Base-by-base conservation (phyloP, 2,888 invertebrate genomes). In the Mythimna lalbum region DNA sequence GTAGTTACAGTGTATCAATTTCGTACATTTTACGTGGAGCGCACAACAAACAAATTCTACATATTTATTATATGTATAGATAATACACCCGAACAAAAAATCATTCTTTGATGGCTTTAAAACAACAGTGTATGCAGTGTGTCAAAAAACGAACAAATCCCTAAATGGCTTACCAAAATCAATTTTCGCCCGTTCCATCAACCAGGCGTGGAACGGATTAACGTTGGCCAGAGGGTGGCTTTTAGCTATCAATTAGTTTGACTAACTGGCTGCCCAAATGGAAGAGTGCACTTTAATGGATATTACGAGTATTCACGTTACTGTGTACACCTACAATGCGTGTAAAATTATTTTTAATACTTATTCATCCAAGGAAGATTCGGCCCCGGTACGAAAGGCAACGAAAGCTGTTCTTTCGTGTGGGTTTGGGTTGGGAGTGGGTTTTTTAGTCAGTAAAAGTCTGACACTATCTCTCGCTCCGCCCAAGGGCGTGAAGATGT, bases 121-220 rank as follows among this genome's bases (percentile, higher is more conserved):
- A 49, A 21, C 19, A 31, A 43, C 5, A 63, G 31, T 7, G 12
- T 17, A 4, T 36, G 7, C n/a, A 49, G 12, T 36, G 39, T 39
- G 39, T 21, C n/a, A n/a, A 27, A n/a, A 27, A 50, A 19, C 19
- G 14, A 17, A 49, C 19, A 21, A 33, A 36, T 27, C 7, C 12
- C 17, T 19, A 62, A 59, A 55, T 63, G 56, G 59, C 33, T 55
- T 62, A 36, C 31, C 53, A 52, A 64, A 76, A 62, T 71, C 61
- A 70, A 67, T 67, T 78, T 47, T 62, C 50, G 27, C 23, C 49
- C n/a, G 21, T 39, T 36, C 61, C 60, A 43, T 69, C n/a, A 64
- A 64, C 50, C 36, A 67, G 53, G 36, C 56, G 63, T 43, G 33
- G 36, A 62, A 39, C n/a, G 76, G 70, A 80, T 82, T 80, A 80